These are phyloP conservation scores for Xestoiulus laeticollis DNA, from an alignment of 2,888 invertebrate species.

Conservation along the genomic window DNA sequence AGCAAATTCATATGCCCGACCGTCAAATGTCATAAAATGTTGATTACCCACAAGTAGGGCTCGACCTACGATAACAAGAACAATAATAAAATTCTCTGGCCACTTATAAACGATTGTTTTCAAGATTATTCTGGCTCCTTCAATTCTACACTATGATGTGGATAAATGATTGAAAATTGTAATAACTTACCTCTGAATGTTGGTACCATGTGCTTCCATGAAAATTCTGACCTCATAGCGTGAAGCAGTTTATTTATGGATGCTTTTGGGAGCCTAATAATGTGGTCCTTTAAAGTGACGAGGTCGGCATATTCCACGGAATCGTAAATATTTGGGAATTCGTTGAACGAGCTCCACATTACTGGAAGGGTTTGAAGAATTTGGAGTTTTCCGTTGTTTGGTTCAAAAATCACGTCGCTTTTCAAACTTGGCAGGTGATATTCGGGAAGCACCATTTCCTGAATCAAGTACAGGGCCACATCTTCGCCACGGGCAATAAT, in stretches of 20 bases:
- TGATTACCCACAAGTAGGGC: slow-evolving; percentile 66
- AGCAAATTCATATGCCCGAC: slow-evolving; percentile 65
- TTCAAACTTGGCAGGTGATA: slow-evolving; percentile 56
- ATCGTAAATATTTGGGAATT: slow-evolving; percentile 59
- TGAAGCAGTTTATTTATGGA: slow-evolving; percentile 45
- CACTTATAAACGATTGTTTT: too few relatives aligned
- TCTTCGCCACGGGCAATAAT: slow-evolving; percentile 57
- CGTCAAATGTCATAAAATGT: slow-evolving; percentile 68
- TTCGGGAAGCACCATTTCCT: slow-evolving; percentile 58
- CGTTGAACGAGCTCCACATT: slow-evolving; percentile 61
- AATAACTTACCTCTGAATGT: slow-evolving; percentile 58
- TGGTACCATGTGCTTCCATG: slow-evolving; percentile 58
- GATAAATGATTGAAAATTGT: not conserved
- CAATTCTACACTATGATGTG: too few relatives aligned
- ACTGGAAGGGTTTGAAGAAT: slow-evolving; percentile 60
- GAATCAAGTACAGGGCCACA: slow-evolving; percentile 53
- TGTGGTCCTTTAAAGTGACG: not conserved
- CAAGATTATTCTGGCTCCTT: too few relatives aligned
- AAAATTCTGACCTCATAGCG: slow-evolving; percentile 57
- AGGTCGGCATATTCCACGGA: slow-evolving; percentile 30
- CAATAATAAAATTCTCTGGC: not conserved
- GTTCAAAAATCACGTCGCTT: slow-evolving; percentile 57
- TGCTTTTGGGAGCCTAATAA: slow-evolving; percentile 39
- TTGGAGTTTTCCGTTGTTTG: slow-evolving; percentile 59
- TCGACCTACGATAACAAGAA: slow-evolving; percentile 56